phyloP scores from a whole-genome alignment of 2,888 invertebrate species.

The Spilosoma lubricipeda region DNA sequence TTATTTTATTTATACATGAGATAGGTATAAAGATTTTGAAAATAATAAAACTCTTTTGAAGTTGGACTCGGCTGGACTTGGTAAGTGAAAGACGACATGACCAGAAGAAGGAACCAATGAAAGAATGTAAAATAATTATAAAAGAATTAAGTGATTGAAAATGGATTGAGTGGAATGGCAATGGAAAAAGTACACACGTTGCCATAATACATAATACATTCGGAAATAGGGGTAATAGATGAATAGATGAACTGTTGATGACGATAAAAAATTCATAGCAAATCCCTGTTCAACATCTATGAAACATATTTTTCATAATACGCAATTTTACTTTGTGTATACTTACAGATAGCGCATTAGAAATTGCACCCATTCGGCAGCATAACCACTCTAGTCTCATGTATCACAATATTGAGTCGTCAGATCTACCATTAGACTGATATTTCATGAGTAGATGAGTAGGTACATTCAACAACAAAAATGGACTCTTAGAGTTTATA shows the following conservation, averaged over 20 bases:
- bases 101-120: background rate
- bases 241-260: background rate
- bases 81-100: background rate
- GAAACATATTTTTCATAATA: background rate
- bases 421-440: constrained; percentile 16
- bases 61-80: too few species aligned
- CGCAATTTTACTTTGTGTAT: background rate
- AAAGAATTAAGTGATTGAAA: background rate
- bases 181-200: background rate
- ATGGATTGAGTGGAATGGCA: background rate
- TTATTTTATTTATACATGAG: too few species aligned
- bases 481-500: background rate
- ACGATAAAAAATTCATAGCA: background rate
- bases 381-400: constrained; percentile 15
- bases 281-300: background rate
- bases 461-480: background rate
- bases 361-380: background rate
- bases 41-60: too few species aligned
- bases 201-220: background rate
- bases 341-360: background rate
- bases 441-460: constrained; percentile 2
- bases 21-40: too few species aligned
- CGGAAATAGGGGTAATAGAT: background rate
- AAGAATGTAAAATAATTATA: background rate
- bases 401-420: constrained; percentile 25